phyloP scores from a whole-genome alignment of 2,797 vertebrate species.

The Galaxias olidus region DNA sequence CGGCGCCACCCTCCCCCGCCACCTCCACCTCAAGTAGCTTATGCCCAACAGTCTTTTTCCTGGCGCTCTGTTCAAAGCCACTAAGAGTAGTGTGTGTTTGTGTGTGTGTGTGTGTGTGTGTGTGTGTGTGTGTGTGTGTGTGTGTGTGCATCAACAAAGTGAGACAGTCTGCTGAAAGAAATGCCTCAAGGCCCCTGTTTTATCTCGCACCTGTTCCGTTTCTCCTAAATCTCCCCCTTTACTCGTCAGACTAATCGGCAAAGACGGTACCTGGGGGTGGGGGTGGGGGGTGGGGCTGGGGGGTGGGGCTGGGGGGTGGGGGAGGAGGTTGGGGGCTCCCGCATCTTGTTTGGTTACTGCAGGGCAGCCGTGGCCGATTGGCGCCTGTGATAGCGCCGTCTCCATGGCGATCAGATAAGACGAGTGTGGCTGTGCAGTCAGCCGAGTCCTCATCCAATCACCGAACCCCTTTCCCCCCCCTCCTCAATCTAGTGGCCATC shows the following conservation, averaged over 20 bases:
- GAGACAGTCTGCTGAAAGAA: conserved; percentile 13
- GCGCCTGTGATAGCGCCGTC: conserved; percentile 58
- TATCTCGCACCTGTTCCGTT: conserved; percentile 62
- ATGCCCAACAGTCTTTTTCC: background rate
- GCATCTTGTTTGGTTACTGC: conserved; percentile 71
- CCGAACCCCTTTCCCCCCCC: conserved; percentile 23
- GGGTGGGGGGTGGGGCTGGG: no score
- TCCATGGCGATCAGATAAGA: conserved; percentile 62
- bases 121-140: conserved; percentile 10
- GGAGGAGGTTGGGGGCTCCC: no score
- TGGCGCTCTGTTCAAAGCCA: background rate
- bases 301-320: no score
- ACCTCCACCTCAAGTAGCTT: background rate
- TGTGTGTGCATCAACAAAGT: conserved; percentile 5
- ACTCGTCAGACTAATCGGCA: conserved; percentile 62
- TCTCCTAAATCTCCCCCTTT: conserved; percentile 52
- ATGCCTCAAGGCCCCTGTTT: conserved; percentile 44
- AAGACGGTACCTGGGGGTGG: conserved; percentile 55
- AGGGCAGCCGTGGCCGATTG: conserved; percentile 54
- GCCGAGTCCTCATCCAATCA: conserved; percentile 40
- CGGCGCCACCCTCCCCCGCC: conserved; percentile 8
- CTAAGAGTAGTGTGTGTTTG: background rate
- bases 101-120: background rate
- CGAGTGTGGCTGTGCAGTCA: conserved; percentile 41
- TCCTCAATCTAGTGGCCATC: conserved; percentile 29